Evolutionary conservation across 2,113 vertebrate species (phyloP), one percentile per base, ranked within the genome.

Genomic region (Patagioenas fasciata): DNA sequence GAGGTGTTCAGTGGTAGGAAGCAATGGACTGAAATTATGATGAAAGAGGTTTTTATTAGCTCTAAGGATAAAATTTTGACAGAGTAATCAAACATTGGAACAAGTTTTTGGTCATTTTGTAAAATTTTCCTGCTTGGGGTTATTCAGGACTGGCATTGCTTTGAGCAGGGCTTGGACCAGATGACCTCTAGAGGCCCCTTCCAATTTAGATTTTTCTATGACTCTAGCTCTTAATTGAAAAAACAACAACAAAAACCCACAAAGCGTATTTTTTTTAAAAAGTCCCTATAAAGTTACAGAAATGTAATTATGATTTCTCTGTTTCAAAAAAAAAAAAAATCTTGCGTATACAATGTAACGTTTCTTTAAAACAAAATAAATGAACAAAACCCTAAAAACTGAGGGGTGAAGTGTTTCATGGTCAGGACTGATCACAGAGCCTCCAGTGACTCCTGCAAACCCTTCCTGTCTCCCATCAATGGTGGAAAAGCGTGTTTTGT

Each of bases 391-490:
- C 14, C 20, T 85, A 47, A 77, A 38, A 91, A 61, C 4, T 9
- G 29, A 44, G 62, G 8, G 8, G 9, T 36, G 24, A 75, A 54
- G 8, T 51, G 1, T 65, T 18, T 79, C 3, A 0, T 47, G 23
- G 29, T 61, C 24, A 44, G 71, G 8, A 24, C 24, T 75, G 48
- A 54, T 50, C 19, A 12, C 7, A 62, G 36, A 71, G 34, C 11
- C 50, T 50, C 21, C 14, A n/a, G 3, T 71, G 42, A 38, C 23
- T 71, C 16, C 6, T 51, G 20, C 44, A 34, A 38, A 65, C 5
- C 18, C 29, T 13, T 8, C 2, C 4, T 47, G 44, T 18, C 15
- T 6, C 5, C 24, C 10, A 3, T 31, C 6, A 9, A 1, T n/a
- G 15, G 5, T 23, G 9, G 25, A n/a, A 21, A 23, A 60, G 7